Base-by-base conservation (phyloP, 2,888 invertebrate genomes). In the Sinopyrophorus schimmeli region DNA sequence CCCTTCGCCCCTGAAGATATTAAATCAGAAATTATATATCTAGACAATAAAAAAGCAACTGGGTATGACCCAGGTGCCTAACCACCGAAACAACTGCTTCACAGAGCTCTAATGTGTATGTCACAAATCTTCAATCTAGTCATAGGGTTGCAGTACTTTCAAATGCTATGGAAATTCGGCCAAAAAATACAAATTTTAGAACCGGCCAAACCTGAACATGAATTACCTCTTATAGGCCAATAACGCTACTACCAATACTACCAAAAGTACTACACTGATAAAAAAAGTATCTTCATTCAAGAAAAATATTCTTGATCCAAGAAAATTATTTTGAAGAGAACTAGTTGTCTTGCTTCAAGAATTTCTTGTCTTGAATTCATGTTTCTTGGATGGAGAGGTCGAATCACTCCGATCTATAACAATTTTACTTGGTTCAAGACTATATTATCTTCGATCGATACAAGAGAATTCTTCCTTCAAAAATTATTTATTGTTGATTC, bases 171-270 rank as follows among this genome's bases (percentile, higher is more conserved):
- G 11, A 39, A 39, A 28, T 39, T 39, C 4, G 18, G 35, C 17
- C 31, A 31, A 31, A 31, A 16, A 16, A 31, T n/a, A 7, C 9
- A 16, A 31, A 31, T 17, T 5, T 15, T 7, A 17, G 17, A 31
- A 15, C 17, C 31, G 9, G 31, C n/a, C 16, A 3, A 37, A 37
- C 37, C 37, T 24, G 24, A 6, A 16, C 32, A 32, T 18, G 16
- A 32, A n/a, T 21, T 11, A 37, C 37, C 5, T 37, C 14, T 12
- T 37, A 24, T 21, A 18, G 37, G 15, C 37, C 37, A 14, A 23
- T 37, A 37, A 37, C 37, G 6, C 37, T 37, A n/a, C 16, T 39
- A 14, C 39, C 39, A n/a, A 1, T 39, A 17, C 17, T 39, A 21
- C 26, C 26, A 14, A 37, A 24, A 37, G 15, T 37, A 37, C 26